Evolutionary conservation across 2,888 invertebrate genomes (phyloP).

Genomic region (Palloptera scutellata): DNA sequence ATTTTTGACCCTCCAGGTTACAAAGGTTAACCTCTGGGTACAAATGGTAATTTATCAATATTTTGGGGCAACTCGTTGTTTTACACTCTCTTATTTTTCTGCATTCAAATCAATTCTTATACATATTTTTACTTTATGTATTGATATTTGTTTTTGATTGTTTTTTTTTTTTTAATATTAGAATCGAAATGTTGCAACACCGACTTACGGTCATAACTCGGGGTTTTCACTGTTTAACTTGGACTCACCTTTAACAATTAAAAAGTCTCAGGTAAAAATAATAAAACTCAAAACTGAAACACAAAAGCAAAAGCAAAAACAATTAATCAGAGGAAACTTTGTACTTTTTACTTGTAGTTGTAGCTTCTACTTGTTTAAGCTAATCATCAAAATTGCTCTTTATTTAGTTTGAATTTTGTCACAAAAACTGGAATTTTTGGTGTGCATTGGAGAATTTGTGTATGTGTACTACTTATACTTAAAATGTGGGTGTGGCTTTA

Average conservation of each 20-base stretch:
- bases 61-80: background rate
- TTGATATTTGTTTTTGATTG: slow-evolving; percentile 42
- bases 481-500: background rate
- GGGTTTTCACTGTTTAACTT: slow-evolving; percentile 61
- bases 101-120: slow-evolving; percentile 20
- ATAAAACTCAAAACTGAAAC: background rate
- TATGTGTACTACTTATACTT: too few species aligned
- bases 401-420: too few species aligned
- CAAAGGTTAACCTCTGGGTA: too few species aligned
- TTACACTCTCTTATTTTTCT: background rate
- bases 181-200: slow-evolving; percentile 63
- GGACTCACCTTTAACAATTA: slow-evolving; percentile 62
- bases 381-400: too few species aligned
- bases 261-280: slow-evolving; percentile 63
- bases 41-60: too few species aligned
- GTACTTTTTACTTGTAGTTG: background rate
- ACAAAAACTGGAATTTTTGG: too few species aligned
- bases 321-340: background rate
- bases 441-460: too few species aligned
- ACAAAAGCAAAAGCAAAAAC: background rate
- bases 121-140: slow-evolving; percentile 27
- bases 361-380: background rate
- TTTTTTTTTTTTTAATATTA: slow-evolving; percentile 41
- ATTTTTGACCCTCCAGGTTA: too few species aligned
- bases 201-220: slow-evolving; percentile 60